These are phyloP conservation scores for Ormyrus nitidulus DNA, from an alignment of 2,888 invertebrate genomes.

Conservation along the genomic window DNA sequence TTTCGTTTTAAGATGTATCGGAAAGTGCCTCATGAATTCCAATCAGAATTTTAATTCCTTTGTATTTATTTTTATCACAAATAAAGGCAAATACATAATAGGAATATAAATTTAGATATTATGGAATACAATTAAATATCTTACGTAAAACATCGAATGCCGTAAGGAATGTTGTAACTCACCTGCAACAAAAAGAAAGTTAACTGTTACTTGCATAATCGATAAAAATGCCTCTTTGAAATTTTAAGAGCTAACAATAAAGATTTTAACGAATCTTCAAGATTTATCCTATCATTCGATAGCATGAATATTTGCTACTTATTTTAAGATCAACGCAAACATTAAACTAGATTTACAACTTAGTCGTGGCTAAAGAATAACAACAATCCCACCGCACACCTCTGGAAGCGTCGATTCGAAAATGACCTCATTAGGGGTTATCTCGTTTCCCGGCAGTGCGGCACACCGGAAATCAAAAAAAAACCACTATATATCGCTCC, in stretches of 20 bases:
- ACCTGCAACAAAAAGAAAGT: conserved; percentile 15
- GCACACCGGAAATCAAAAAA: background rate
- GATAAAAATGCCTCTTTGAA: background rate
- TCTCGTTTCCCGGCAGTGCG: background rate
- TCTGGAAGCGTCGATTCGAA: background rate
- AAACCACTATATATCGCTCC: background rate
- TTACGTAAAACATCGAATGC: background rate
- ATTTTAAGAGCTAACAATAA: too few species aligned
- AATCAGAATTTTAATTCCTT: too few species aligned
- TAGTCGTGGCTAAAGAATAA: too few species aligned
- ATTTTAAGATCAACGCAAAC: too few species aligned
- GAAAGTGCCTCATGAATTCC: background rate
- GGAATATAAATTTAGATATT: background rate
- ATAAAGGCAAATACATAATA: background rate
- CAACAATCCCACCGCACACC: too few species aligned
- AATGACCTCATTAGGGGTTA: background rate
- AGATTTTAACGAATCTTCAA: too few species aligned
- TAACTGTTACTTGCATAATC: background rate
- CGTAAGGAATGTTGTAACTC: background rate
- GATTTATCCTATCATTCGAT: too few species aligned
- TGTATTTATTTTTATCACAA: too few species aligned
- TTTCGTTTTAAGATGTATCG: too few species aligned
- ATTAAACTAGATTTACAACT: too few species aligned
- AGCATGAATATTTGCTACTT: too few species aligned
- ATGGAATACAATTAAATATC: background rate